phyloP scores from a whole-genome alignment of 2,888 invertebrate species.

The Laspeyria flexula region DNA sequence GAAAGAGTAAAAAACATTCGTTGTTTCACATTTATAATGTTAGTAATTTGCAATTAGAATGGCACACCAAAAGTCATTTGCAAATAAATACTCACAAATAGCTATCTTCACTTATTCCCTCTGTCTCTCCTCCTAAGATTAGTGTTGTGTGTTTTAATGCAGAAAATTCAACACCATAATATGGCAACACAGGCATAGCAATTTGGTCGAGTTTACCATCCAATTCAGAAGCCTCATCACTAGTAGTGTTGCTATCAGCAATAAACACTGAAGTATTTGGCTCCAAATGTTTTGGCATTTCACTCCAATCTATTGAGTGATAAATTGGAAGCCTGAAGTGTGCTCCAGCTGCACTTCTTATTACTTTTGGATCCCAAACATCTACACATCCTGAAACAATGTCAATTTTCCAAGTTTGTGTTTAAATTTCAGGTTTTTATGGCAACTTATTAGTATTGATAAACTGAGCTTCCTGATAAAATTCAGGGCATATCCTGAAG shows the following conservation, averaged over 20 bases:
- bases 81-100: constrained; percentile 75
- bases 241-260: constrained; percentile 88
- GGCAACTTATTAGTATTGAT: too few species aligned
- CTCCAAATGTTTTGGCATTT: constrained; percentile 81
- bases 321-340: constrained; percentile 92
- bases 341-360: constrained; percentile 93
- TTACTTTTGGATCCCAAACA: constrained; percentile 95
- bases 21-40: too few species aligned
- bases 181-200: constrained; percentile 86
- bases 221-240: constrained; percentile 37
- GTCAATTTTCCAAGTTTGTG: too few species aligned
- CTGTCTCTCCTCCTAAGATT: constrained; percentile 95
- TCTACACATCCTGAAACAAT: constrained; percentile 92
- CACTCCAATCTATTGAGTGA: constrained; percentile 88
- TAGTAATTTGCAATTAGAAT: too few species aligned
- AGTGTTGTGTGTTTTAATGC: constrained; percentile 86
- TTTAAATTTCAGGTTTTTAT: too few species aligned
- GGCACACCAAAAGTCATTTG: too few species aligned
- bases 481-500: too few species aligned
- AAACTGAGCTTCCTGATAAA: too few species aligned
- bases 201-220: constrained; percentile 29
- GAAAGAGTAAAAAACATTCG: too few species aligned
- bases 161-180: constrained; percentile 87
- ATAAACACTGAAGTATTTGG: constrained; percentile 85
- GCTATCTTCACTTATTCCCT: constrained; percentile 92